These are phyloP conservation scores for Sialis fuliginosa DNA, from an alignment of 2,888 invertebrate species.

Conservation along the genomic window DNA sequence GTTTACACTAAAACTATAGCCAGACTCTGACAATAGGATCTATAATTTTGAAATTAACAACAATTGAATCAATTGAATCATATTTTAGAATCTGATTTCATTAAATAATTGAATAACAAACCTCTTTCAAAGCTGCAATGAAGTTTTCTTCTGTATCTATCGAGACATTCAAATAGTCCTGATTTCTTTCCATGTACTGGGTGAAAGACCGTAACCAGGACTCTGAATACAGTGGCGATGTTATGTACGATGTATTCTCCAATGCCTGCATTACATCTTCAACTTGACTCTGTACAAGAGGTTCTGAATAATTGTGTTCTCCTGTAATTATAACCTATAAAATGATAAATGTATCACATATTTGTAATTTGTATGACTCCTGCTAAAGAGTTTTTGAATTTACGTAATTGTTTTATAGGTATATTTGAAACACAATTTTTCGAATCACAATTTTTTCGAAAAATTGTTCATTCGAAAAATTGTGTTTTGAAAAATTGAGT, in stretches of 20 bases:
- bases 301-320: conserved; percentile 66
- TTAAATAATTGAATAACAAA: conserved; percentile 17
- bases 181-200: conserved; percentile 54
- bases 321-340: conserved; percentile 66
- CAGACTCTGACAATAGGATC: too few relatives aligned
- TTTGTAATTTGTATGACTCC: background rate
- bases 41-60: too few relatives aligned
- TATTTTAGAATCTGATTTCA: too few relatives aligned
- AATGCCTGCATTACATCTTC: conserved; percentile 59
- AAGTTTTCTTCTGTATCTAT: conserved; percentile 57
- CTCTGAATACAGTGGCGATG: conserved; percentile 64
- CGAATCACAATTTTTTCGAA: too few relatives aligned
- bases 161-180: conserved; percentile 58
- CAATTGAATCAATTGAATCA: too few relatives aligned
- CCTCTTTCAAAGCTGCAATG: conserved; percentile 55
- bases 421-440: too few relatives aligned
- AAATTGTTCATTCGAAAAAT: too few relatives aligned
- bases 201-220: conserved; percentile 76
- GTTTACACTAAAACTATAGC: too few relatives aligned
- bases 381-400: background rate
- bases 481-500: too few relatives aligned
- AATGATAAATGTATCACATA: conserved; percentile 12
- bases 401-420: too few relatives aligned
- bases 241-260: conserved; percentile 65
- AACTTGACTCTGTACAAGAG: conserved; percentile 53